Evolutionary conservation across 2,113 vertebrate genomes (phyloP).

Genomic region (Bufo gargarizans): DNA sequence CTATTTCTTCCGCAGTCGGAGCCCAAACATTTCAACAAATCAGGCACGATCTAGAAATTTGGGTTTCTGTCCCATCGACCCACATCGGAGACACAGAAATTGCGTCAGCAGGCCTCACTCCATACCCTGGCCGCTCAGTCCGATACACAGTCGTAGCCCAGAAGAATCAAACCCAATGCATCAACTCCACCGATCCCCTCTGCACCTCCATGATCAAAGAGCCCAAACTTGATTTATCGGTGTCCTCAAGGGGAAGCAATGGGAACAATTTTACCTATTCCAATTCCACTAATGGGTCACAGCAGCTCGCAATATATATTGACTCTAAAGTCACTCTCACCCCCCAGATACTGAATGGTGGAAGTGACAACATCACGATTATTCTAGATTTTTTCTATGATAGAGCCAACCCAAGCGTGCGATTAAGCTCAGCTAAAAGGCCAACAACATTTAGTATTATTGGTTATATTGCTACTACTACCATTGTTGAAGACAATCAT

Average conservation of each 20-base stretch:
- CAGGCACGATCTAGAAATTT: not conserved
- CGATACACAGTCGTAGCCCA: not conserved
- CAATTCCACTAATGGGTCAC: not conserved
- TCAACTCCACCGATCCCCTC: not conserved
- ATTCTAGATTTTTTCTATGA: not conserved
- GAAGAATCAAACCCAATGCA: not conserved
- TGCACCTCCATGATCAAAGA: not conserved
- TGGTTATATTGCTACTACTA: not conserved
- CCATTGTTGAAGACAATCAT: not conserved
- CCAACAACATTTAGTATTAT: not conserved
- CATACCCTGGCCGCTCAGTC: not conserved
- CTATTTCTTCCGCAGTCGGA: not conserved
- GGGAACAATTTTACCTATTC: not conserved
- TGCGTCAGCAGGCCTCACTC: not conserved
- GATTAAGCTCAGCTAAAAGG: not conserved
- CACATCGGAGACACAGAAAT: not conserved
- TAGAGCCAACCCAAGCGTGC: accelerated
- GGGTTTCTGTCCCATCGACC: not conserved
- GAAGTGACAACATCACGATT: not conserved
- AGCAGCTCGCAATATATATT: not conserved
- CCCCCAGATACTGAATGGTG: not conserved
- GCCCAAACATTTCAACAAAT: not conserved
- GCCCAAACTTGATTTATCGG: not conserved
- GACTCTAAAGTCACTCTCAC: not conserved
- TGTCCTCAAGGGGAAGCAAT: not conserved